These are phyloP conservation scores for Zaprionus taronus DNA, from an alignment of 1,140 invertebrate species.

Conservation along the genomic window DNA sequence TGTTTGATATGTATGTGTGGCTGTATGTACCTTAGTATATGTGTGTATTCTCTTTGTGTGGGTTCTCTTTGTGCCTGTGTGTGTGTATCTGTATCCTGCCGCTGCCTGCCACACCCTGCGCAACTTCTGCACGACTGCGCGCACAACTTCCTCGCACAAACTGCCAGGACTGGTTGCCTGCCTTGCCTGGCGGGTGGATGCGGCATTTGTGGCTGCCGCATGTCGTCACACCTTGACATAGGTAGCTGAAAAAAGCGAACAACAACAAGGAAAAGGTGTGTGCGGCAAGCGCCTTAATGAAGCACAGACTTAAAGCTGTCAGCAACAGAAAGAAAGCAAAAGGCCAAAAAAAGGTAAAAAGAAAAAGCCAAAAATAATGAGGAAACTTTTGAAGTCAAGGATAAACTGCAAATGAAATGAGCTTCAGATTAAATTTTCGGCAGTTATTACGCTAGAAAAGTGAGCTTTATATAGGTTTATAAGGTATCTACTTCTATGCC, in stretches of 20 bases:
- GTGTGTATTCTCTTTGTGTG: not conserved
- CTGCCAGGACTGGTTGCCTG: conserved; percentile 20
- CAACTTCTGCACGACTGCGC: conserved; percentile 17
- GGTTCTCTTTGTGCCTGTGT: conserved; percentile 27
- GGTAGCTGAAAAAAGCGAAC: conserved; percentile 21
- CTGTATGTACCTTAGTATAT: too few species aligned
- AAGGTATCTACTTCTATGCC: not conserved
- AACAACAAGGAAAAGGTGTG: not conserved
- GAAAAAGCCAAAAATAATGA: not conserved
- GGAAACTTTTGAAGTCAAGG: not conserved
- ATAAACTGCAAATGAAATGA: not conserved
- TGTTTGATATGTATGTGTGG: not conserved
- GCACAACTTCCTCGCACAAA: not conserved
- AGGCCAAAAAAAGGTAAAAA: too few species aligned
- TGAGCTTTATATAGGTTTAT: not conserved
- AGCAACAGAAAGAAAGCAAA: not conserved
- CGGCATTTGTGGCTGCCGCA: conserved; percentile 30
- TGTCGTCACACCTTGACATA: conserved; percentile 51
- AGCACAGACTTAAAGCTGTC: not conserved
- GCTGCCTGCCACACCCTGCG: conserved; percentile 62
- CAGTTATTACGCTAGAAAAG: not conserved
- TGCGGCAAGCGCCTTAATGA: too few species aligned
- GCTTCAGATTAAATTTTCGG: not conserved
- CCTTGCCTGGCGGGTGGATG: conserved; percentile 11
- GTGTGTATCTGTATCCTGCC: conserved; percentile 35